Percentiles rank a stretch among this genome's conserved stretches.
phyloP scores from a whole-genome alignment of 2,113 vertebrate species.

The Thamnaconus septentrionalis region DNA sequence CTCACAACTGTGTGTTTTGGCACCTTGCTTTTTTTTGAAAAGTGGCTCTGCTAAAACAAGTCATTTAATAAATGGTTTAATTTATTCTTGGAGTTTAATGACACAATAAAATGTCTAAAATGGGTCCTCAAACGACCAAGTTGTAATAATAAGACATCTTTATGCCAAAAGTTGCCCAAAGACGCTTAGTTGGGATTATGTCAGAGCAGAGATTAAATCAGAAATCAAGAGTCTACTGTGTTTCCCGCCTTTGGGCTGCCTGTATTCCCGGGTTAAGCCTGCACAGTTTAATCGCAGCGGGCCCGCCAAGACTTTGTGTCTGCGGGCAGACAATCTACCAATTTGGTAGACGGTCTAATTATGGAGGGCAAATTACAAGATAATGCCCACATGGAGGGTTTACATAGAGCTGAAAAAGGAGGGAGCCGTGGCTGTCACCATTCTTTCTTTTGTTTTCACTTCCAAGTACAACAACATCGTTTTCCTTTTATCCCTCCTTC shows the following conservation, averaged over 20 bases:
- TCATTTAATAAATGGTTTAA: neutral
- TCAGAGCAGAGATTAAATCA: too few species aligned
- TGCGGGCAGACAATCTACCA: neutral
- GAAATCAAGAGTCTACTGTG: too few species aligned
- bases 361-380: slow-evolving; percentile 2
- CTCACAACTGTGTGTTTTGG: too few species aligned
- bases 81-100: neutral
- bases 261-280: slow-evolving; percentile 6
- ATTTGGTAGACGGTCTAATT: slow-evolving; percentile 5
- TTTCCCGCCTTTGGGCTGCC: neutral
- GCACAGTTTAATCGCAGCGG: slow-evolving; percentile 23
- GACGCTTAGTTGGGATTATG: too few species aligned
- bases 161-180: too few species aligned
- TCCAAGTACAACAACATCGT: neutral
- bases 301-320: slow-evolving; percentile 19
- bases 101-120: too few species aligned
- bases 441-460: slow-evolving; percentile 31
- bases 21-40: neutral
- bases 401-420: neutral
- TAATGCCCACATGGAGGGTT: slow-evolving; percentile 29
- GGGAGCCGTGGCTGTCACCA: neutral
- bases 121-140: too few species aligned
- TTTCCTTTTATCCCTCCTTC: neutral
- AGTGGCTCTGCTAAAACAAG: neutral
- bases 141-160: too few species aligned